Conservation (phyloP, 2,113 vertebrate genomes). For the Passer domesticus region DNA sequence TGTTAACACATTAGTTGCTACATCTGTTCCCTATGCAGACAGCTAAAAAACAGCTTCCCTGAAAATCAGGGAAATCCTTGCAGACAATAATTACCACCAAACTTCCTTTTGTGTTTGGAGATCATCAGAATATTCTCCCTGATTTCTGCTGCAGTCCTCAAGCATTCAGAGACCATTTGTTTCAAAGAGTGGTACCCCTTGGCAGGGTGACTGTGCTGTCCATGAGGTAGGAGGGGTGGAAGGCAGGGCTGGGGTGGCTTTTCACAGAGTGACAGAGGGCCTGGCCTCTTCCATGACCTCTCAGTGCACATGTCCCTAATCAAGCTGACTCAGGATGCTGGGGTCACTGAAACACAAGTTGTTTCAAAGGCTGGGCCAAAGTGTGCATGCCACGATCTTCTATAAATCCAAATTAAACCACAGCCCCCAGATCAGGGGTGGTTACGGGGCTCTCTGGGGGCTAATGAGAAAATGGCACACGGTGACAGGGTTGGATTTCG, state of each 20-base stretch:
- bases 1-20: background rate
- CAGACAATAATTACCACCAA: background rate
- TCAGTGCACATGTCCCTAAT: constrained; percentile 17
- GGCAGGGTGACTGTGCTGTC: background rate
- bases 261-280: background rate
- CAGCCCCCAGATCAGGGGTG: background rate
- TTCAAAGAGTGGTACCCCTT: background rate
- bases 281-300: constrained; percentile 27
- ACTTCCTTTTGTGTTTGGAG: background rate
- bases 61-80: background rate
- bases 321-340: constrained; percentile 25
- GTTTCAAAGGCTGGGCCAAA: background rate
- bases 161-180: background rate
- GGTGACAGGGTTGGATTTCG: background rate
- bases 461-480: background rate
- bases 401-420: background rate
- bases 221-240: background rate
- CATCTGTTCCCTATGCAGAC: background rate
- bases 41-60: background rate
- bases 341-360: constrained; percentile 1
- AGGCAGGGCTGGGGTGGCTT: background rate
- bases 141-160: background rate
- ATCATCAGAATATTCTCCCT: background rate
- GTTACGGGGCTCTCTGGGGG: background rate
- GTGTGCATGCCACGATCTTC: background rate